Evolutionary conservation across 2,113 vertebrate species (phyloP).

Genomic region (Bolborhynchus lineola): DNA sequence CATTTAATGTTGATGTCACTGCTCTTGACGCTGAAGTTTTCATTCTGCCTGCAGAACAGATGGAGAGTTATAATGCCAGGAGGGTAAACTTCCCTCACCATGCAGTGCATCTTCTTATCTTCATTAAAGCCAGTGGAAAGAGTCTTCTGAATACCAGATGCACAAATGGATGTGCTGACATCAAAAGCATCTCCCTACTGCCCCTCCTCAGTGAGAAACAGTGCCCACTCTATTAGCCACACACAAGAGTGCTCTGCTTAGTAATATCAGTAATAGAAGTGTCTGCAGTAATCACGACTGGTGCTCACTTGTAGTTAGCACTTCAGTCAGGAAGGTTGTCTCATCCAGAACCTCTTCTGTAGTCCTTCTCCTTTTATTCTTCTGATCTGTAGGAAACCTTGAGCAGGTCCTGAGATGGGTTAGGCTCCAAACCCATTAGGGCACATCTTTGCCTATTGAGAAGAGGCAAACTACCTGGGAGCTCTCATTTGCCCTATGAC

Average conservation of each 20-base stretch:
- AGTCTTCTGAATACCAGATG: background rate
- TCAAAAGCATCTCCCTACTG: background rate
- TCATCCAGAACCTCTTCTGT: background rate
- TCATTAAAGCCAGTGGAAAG: background rate
- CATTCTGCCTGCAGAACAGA: constrained; percentile 28
- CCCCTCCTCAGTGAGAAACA: background rate
- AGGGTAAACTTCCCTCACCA: background rate
- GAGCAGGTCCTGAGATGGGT: background rate
- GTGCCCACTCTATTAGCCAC: background rate
- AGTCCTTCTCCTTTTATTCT: background rate
- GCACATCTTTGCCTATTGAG: background rate
- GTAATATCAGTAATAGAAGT: background rate
- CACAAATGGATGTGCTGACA: background rate
- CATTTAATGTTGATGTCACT: constrained; percentile 32
- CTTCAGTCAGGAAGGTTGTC: background rate
- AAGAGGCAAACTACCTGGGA: background rate
- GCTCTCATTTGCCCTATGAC: background rate
- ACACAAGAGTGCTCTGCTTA: fast-evolving
- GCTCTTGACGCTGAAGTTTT: constrained; percentile 16
- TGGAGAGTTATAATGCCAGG: constrained; percentile 7
- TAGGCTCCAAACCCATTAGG: background rate
- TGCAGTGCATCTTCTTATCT: background rate
- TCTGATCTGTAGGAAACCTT: background rate
- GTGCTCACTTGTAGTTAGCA: background rate
- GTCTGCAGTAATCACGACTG: background rate